Evolutionary conservation across 2,113 vertebrate species (phyloP).

Genomic region (Taxidea taxus): DNA sequence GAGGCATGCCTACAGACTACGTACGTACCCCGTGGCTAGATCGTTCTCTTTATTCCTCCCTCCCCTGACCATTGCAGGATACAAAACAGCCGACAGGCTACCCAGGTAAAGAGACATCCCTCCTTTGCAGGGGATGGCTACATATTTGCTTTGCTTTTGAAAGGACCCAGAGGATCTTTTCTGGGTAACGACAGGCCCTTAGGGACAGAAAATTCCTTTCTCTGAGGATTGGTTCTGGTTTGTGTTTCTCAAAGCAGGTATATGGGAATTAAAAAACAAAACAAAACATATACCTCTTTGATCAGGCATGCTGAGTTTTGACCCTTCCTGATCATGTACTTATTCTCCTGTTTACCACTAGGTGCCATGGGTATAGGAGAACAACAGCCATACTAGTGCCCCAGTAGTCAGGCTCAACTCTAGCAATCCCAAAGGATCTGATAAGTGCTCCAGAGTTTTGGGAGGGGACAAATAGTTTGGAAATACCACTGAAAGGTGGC

Average conservation of each 20-base stretch:
- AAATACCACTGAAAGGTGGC: background rate
- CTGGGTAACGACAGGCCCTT: background rate
- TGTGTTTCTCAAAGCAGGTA: background rate
- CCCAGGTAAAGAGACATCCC: accelerated
- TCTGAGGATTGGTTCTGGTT: background rate
- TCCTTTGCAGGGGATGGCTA: background rate
- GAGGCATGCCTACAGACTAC: accelerated
- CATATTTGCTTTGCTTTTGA: background rate
- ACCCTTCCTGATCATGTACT: accelerated
- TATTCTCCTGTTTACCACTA: background rate
- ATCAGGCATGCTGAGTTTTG: background rate
- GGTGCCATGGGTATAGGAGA: background rate
- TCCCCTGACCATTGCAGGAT: background rate
- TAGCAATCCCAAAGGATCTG: background rate
- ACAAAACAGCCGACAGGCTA: background rate
- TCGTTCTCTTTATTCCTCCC: background rate
- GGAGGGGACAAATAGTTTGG: background rate
- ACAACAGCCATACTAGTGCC: too few species aligned
- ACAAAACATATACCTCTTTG: background rate
- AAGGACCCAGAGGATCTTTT: background rate
- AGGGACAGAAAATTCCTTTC: background rate
- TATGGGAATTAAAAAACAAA: background rate
- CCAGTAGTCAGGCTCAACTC: background rate
- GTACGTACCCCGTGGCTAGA: background rate
- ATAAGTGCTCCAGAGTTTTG: background rate